These are phyloP conservation scores for Venusia cambrica DNA, from an alignment of 2,888 invertebrate species.

Conservation along the genomic window DNA sequence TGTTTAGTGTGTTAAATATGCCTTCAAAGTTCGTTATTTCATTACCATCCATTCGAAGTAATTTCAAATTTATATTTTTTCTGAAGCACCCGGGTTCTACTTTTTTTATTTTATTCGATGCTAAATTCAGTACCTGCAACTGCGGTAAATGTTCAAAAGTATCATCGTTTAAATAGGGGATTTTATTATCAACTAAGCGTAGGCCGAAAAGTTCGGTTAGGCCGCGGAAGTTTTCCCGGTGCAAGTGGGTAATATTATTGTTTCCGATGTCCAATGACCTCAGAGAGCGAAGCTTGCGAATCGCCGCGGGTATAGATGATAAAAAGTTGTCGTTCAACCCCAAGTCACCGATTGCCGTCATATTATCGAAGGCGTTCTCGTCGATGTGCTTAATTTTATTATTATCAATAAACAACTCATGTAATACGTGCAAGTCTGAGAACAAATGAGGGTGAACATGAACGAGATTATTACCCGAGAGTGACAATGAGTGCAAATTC, in stretches of 20 bases:
- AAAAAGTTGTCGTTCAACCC: conserved; percentile 87
- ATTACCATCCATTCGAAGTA: conserved; percentile 89
- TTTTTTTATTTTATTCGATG: conserved; percentile 87
- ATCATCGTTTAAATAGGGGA: conserved; percentile 86
- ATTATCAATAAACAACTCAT: conserved; percentile 86
- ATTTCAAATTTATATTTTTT: conserved; percentile 85
- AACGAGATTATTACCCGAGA: conserved; percentile 86
- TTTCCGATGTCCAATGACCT: conserved; percentile 90
- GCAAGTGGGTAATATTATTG: conserved; percentile 87
- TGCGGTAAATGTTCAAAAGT: conserved; percentile 87
- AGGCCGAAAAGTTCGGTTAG: conserved; percentile 87
- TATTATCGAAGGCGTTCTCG: conserved; percentile 86
- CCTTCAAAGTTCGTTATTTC: conserved; percentile 87
- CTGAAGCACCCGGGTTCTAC: conserved; percentile 88
- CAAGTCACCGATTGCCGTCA: conserved; percentile 88
- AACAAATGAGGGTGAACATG: conserved; percentile 85
- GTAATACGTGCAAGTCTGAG: conserved; percentile 86
- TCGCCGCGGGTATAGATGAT: conserved; percentile 83
- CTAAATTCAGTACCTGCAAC: conserved; percentile 89
- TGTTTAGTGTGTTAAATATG: conserved; percentile 85
- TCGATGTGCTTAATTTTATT: conserved; percentile 86
- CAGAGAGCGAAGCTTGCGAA: conserved; percentile 84
- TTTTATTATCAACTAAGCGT: conserved; percentile 90
- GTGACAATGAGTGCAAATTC: conserved; percentile 87
- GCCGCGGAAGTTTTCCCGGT: conserved; percentile 86